These are phyloP conservation scores for Watsonalla cultraria DNA, from an alignment of 2,888 invertebrate genomes.

Conservation along the genomic window DNA sequence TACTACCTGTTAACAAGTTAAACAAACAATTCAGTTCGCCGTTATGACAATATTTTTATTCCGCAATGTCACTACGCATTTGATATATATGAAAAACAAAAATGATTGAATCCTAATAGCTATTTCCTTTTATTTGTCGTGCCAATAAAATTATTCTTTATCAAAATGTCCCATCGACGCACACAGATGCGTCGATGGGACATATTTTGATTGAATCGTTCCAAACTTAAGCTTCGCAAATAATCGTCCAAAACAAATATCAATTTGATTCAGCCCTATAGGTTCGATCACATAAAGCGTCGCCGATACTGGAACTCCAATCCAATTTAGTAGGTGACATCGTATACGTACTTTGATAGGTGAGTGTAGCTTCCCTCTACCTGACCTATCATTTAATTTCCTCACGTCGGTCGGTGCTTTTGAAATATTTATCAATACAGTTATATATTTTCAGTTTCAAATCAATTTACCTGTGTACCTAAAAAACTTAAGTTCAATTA, in stretches of 20 bases:
- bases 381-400: neutral
- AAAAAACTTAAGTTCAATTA: too few species aligned
- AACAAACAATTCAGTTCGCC: conserved; percentile 16
- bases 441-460: neutral
- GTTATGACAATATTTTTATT: conserved; percentile 6
- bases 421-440: neutral
- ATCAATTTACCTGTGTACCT: too few species aligned
- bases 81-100: conserved; percentile 23
- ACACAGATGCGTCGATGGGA: conserved; percentile 40
- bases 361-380: conserved; percentile 8
- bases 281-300: conserved; percentile 24
- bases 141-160: conserved; percentile 67
- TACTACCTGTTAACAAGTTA: conserved; percentile 82
- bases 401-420: neutral
- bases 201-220: conserved; percentile 70
- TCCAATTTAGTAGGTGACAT: conserved; percentile 27
- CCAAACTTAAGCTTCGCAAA: conserved; percentile 62
- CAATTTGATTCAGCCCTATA: conserved; percentile 44
- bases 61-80: conserved; percentile 9
- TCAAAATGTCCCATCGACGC: conserved; percentile 45
- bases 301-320: conserved; percentile 19
- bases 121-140: conserved; percentile 48
- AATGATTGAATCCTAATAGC: conserved; percentile 36
- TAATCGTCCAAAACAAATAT: conserved; percentile 58
- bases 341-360: neutral